Base-by-base conservation (phyloP, 2,113 vertebrate genomes). In the Oriolus oriolus region DNA sequence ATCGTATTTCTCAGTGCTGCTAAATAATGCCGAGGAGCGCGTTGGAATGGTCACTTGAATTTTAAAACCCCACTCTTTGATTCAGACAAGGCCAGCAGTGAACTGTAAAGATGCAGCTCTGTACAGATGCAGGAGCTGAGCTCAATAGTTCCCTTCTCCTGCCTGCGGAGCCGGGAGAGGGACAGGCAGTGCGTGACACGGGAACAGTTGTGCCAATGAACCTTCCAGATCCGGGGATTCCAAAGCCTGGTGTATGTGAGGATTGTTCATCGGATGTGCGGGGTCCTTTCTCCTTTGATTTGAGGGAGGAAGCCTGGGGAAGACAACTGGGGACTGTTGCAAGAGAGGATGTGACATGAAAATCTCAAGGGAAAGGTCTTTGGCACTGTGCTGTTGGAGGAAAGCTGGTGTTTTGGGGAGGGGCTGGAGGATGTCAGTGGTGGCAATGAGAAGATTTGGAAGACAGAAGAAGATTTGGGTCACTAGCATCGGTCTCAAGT, bases 121-220 rank as follows among this genome's bases (percentile, higher is more conserved):
- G 80, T 17, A 9, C 91, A 82, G 96, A 94, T 92, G 93, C 69
- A n/a, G n/a, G 56, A 79, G 84, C 84, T 74, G 73, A 75, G 87
- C 90, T 95, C 77, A 85, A 75, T 95, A 7, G 93, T 6, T 59
- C 33, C 74, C 65, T 96, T 94, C 53, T 94, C 70, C 66, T 37
- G 33, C 68, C 52, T 7, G 39, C 1, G 0, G n/a, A 44, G 45
- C 81, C 0, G 11, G 77, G 42, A 80, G 68, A 63, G 81, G 13
- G 17, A 3, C 52, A 42, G 84, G 47, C 89, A 70, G 64, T 4
- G 42, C 4, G 2, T 50, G 52, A 3, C 69, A 10, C 11, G 77
- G 53, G 81, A 75, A 68, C 90, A 87, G 23, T 59, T 23, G 84
- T 47, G 78, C 81, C 84, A 73, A 2, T 41, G 90, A 78, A 71